phyloP scores from a whole-genome alignment of 2,797 vertebrate genomes.

The Halcyon badia region DNA sequence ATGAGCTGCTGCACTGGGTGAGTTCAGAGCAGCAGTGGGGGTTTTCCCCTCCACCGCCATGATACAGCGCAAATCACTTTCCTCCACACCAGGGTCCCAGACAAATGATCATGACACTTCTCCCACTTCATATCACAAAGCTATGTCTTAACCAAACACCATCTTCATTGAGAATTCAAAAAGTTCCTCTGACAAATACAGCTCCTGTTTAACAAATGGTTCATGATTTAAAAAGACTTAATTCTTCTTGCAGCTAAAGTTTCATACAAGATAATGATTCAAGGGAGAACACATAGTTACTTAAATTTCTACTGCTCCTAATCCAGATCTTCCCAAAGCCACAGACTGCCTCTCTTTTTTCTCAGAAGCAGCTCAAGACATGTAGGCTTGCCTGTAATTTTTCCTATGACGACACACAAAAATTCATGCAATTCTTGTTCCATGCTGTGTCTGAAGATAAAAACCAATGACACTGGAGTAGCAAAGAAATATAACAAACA shows the following conservation, averaged over 20 bases:
- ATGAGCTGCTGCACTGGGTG: neutral
- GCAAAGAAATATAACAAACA: neutral
- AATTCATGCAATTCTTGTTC: neutral
- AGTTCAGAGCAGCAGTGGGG: neutral
- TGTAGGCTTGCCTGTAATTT: neutral
- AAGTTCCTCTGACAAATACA: neutral
- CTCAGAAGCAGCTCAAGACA: neutral
- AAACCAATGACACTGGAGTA: neutral
- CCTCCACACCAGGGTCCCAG: neutral
- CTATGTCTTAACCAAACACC: neutral
- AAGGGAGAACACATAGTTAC: neutral
- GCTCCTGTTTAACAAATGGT: neutral
- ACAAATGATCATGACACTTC: neutral
- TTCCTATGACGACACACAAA: accelerated
- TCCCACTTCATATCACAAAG: neutral
- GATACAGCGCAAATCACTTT: neutral
- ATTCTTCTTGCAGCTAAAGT: neutral
- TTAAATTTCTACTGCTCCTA: neutral
- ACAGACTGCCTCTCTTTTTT: neutral
- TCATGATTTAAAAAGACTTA: neutral
- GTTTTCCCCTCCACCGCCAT: neutral
- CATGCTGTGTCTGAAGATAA: neutral
- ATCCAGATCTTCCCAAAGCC: neutral
- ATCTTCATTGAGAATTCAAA: neutral
- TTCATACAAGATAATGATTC: neutral